Conservation (phyloP, 2,888 invertebrate species). For the Empis stercorea region DNA sequence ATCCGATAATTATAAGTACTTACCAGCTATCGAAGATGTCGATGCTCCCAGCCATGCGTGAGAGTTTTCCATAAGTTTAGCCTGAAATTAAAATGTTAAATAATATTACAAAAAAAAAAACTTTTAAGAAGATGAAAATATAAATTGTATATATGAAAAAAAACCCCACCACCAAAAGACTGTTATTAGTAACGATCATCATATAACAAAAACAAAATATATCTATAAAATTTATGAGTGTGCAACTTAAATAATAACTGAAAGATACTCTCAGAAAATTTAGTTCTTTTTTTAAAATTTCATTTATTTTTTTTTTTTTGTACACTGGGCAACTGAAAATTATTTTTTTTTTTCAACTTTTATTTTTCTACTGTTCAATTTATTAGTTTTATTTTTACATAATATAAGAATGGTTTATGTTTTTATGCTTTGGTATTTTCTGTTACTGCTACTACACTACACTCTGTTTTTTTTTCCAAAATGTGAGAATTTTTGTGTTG, state of each 20-base stretch:
- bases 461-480: no score
- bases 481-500: no score
- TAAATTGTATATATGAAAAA: no score
- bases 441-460: no score
- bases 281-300: no score
- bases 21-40: constrained; percentile 83
- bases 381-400: no score
- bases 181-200: constrained; percentile 4
- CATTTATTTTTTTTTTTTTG: not conserved
- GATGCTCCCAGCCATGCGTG: constrained; percentile 88
- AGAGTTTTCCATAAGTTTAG: constrained; percentile 82
- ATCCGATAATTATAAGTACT: constrained; percentile 29
- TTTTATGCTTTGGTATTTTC: no score
- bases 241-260: no score
- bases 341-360: not conserved
- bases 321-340: not conserved
- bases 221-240: no score
- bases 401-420: not conserved
- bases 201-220: no score
- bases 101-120: constrained; percentile 6
- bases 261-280: no score
- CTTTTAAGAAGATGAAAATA: not conserved
- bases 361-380: not conserved
- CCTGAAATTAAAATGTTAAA: constrained; percentile 52
- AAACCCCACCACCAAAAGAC: not conserved